A percentile compares a stretch with the other conserved stretches of the same genome.
phyloP scores from a whole-genome alignment of 2,797 vertebrate species.

The Sebastes oblongus region DNA sequence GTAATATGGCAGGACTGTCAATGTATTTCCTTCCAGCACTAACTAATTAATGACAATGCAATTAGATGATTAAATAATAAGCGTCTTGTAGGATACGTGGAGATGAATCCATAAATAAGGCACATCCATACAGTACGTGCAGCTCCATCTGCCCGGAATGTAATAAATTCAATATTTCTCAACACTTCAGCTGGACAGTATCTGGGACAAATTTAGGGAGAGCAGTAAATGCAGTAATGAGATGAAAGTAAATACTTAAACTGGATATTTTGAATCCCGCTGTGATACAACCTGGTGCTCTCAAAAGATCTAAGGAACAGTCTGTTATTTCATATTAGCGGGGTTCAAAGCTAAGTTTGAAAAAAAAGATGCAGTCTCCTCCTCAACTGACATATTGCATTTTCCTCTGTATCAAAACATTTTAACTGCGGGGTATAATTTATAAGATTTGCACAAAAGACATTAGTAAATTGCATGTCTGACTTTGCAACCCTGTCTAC shows the following conservation, averaged over 20 bases:
- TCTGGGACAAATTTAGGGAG: background rate
- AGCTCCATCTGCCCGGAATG: background rate
- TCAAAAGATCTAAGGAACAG: background rate
- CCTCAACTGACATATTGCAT: background rate
- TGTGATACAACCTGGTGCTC: constrained; percentile 19
- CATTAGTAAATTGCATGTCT: background rate
- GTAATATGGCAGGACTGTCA: background rate
- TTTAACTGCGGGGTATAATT: background rate
- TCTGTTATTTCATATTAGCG: background rate
- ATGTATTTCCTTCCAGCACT: background rate
- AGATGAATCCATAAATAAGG: background rate
- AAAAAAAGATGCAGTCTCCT: background rate
- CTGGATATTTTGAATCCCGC: constrained; percentile 11
- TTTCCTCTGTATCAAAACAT: background rate
- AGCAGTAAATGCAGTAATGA: background rate
- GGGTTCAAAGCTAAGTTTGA: background rate
- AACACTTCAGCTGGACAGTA: background rate
- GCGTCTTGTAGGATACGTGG: background rate
- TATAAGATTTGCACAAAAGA: background rate
- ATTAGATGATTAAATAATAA: background rate
- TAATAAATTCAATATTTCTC: background rate
- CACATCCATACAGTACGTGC: background rate
- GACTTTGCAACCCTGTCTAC: background rate
- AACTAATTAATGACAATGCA: background rate
- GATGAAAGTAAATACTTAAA: constrained; percentile 14